Conservation (phyloP, 2,888 invertebrate species). For the Melangyna quadrimaculata region DNA sequence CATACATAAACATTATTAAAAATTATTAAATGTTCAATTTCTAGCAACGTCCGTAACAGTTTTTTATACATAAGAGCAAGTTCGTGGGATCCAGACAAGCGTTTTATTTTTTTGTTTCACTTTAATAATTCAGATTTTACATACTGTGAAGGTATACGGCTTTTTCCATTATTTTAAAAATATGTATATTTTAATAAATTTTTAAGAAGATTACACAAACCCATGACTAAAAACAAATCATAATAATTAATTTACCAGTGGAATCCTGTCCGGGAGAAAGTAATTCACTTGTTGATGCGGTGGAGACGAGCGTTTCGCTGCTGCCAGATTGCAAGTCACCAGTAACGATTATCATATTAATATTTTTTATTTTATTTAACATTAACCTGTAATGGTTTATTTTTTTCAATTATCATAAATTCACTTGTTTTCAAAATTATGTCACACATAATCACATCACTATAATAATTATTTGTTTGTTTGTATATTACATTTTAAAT, state of each 20-base stretch:
- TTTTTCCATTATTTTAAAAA: too few species aligned
- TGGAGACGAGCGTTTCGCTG: constrained; percentile 57
- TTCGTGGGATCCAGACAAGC: too few species aligned
- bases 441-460: constrained; percentile 1
- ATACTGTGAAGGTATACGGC: too few species aligned
- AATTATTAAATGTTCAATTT: too few species aligned
- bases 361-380: constrained; percentile 26
- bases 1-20: too few species aligned
- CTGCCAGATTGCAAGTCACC: constrained; percentile 55
- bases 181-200: too few species aligned
- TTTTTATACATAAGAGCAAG: too few species aligned
- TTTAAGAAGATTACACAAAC: not conserved
- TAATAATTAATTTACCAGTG: constrained; percentile 50
- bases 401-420: constrained; percentile 15
- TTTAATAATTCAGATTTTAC: too few species aligned
- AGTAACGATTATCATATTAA: constrained; percentile 68
- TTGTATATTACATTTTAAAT: constrained; percentile 54
- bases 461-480: constrained; percentile 9
- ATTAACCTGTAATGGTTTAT: not conserved
- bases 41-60: too few species aligned
- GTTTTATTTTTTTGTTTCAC: too few species aligned
- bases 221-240: not conserved
- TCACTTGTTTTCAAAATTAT: constrained; percentile 27
- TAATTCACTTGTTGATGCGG: constrained; percentile 53
- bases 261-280: constrained; percentile 56